Evolutionary conservation across 2,797 vertebrate genomes (phyloP), one percentile per base, ranked within the genome.

Genomic region (Tokudaia tokunoshimensis): DNA sequence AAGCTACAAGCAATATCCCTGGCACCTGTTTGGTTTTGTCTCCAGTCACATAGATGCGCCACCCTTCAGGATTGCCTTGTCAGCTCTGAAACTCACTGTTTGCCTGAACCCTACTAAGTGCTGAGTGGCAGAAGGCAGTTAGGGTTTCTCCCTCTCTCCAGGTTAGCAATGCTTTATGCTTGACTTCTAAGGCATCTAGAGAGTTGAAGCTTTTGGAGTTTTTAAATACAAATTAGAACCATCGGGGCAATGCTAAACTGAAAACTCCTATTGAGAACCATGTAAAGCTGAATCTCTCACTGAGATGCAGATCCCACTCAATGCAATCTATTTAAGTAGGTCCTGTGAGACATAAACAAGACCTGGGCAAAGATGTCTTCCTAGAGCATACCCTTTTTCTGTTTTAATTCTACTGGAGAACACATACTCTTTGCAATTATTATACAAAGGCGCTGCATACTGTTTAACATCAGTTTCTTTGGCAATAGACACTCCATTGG

Each of bases 151-250:
- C 55, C 34, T 78, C 57, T 8, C n/a, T 63, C 29, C 50, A 52
- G 72, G 29, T 55, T 83, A 89, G 61, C 11, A 70, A 75, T 86
- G 67, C 14, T 85, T 84, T 76, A 24, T 78, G 10, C 74, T 94
- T 79, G 61, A 74, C 29, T 92, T 92, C 57, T n/a, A 78, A 91
- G 52, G 6, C 29, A 65, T 87, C 80, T 55, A 22, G 63, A 50
- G 52, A 70, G 67, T 26, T 59, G 37, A 87, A 67, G 52, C 37
- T 87, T 90, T 57, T 26, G 80, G 44, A 93, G n/a, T 65, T 65
- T 85, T 89, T 52, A 50, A 50, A 76, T 61, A 37, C 72, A 96
- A 75, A 82, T 59, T 44, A 22, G 78, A 89, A 94, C 75, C 67
- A 80, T 63, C 70, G 26, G 41, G 8, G 61, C n/a, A 37, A 63